These are phyloP conservation scores for Cyprinodon brontotheroides DNA, from an alignment of 2,113 vertebrate species.

Conservation along the genomic window DNA sequence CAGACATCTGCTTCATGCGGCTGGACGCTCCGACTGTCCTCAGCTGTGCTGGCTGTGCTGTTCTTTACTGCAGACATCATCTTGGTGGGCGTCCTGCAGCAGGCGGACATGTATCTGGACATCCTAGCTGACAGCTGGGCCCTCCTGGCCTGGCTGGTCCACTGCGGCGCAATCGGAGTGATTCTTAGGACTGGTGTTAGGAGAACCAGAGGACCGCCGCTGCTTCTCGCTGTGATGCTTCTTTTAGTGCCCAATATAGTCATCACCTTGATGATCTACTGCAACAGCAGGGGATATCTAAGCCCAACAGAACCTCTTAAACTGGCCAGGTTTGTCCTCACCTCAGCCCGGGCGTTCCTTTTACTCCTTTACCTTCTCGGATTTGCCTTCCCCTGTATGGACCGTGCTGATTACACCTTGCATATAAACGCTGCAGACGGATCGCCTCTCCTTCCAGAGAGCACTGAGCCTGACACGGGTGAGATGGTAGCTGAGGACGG, in stretches of 20 bases:
- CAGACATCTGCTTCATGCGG: conserved; percentile 66
- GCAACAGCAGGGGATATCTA: conserved; percentile 62
- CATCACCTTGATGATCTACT: conserved; percentile 82
- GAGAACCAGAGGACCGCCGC: conserved; percentile 80
- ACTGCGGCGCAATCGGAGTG: conserved; percentile 76
- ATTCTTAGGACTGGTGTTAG: conserved; percentile 75
- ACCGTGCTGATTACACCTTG: conserved; percentile 53
- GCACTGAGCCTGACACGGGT: conserved; percentile 52
- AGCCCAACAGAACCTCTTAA: conserved; percentile 66
- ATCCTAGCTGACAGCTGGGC: conserved; percentile 81
- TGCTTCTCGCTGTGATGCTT: conserved; percentile 77
- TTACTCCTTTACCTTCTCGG: conserved; percentile 82
- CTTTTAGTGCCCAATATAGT: conserved; percentile 82
- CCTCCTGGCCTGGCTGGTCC: conserved; percentile 86
- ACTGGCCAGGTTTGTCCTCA: conserved; percentile 80
- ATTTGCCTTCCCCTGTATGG: conserved; percentile 76
- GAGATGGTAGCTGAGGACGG: conserved; percentile 88
- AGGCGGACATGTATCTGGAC: conserved; percentile 81
- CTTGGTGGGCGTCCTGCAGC: conserved; percentile 75
- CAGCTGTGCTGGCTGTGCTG: conserved; percentile 76
- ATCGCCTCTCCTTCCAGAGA: conserved; percentile 70
- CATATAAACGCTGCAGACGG: conserved; percentile 72
- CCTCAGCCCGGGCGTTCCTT: conserved; percentile 76
- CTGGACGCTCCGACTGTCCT: conserved; percentile 81
- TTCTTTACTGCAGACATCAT: conserved; percentile 80